Evolutionary conservation across 2,888 invertebrate species (phyloP).

Genomic region (Pediacus dermestoides): DNA sequence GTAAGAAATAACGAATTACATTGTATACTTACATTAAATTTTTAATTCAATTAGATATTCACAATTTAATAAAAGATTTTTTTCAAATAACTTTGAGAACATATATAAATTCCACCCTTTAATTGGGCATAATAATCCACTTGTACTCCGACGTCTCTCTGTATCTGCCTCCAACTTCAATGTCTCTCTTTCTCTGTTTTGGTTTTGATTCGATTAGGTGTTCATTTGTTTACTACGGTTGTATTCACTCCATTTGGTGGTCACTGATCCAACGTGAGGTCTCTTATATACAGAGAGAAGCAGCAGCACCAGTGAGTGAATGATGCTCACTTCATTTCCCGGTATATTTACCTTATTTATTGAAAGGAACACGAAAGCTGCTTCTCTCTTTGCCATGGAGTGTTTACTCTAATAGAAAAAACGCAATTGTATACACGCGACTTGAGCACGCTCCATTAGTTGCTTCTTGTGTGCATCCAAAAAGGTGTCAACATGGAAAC

Average conservation of each 20-base stretch:
- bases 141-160: too few relatives aligned
- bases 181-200: too few relatives aligned
- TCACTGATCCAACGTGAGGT: conserved; percentile 44
- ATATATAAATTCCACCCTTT: too few relatives aligned
- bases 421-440: conserved; percentile 9
- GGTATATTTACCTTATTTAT: conserved; percentile 28
- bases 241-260: conserved; percentile 48
- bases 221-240: conserved; percentile 47
- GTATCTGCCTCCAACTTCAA: too few relatives aligned
- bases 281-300: too few relatives aligned
- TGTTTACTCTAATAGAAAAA: conserved; percentile 9
- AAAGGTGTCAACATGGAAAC: conserved; percentile 9
- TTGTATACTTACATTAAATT: too few relatives aligned
- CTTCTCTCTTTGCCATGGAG: not conserved
- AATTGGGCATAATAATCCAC: too few relatives aligned
- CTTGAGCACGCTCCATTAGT: conserved; percentile 1
- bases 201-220: conserved; percentile 46
- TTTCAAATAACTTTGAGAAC: too few relatives aligned
- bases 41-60: too few relatives aligned
- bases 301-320: too few relatives aligned
- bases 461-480: not conserved
- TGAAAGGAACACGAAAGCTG: conserved; percentile 9
- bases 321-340: conserved; percentile 37
- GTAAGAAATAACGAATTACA: too few relatives aligned
- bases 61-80: too few relatives aligned